Conservation (phyloP, 2,888 invertebrate species). For the Nycteola revayana region DNA sequence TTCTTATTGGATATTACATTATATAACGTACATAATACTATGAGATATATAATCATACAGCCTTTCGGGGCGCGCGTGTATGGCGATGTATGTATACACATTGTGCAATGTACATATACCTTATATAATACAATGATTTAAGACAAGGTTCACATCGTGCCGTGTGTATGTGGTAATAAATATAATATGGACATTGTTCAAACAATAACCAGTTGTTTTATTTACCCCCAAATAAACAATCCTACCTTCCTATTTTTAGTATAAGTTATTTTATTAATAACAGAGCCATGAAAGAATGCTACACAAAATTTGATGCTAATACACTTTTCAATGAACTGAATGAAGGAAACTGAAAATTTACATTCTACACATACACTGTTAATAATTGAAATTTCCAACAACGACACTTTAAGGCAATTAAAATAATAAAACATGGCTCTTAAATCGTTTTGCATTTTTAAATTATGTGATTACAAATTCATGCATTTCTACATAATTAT, state of each 20-base stretch:
- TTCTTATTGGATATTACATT: slow-evolving; percentile 83
- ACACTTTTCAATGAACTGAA: background rate
- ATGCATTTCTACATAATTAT: no score
- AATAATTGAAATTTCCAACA: no score
- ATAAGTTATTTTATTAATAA: no score
- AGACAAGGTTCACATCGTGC: slow-evolving; percentile 95
- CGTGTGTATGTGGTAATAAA: slow-evolving; percentile 94
- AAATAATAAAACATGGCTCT: no score
- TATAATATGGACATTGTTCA: slow-evolving; percentile 95
- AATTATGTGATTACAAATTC: no score
- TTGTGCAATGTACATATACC: slow-evolving; percentile 88
- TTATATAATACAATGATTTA: slow-evolving; percentile 88
- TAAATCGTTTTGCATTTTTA: no score
- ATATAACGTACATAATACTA: slow-evolving; percentile 82
- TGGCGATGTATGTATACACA: slow-evolving; percentile 86
- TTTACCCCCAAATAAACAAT: slow-evolving; percentile 45
- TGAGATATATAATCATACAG: slow-evolving; percentile 82
- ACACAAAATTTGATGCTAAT: background rate
- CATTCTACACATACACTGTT: no score
- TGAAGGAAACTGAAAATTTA: no score
- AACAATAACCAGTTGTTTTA: slow-evolving; percentile 84
- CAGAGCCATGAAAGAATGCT: background rate
- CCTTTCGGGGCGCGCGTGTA: slow-evolving; percentile 85
- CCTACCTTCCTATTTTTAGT: no score
- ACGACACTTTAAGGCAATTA: no score